Evolutionary conservation across 2,797 vertebrate genomes (phyloP), one percentile per base, ranked within the genome.

Genomic region (Eupleurogrammus muticus): DNA sequence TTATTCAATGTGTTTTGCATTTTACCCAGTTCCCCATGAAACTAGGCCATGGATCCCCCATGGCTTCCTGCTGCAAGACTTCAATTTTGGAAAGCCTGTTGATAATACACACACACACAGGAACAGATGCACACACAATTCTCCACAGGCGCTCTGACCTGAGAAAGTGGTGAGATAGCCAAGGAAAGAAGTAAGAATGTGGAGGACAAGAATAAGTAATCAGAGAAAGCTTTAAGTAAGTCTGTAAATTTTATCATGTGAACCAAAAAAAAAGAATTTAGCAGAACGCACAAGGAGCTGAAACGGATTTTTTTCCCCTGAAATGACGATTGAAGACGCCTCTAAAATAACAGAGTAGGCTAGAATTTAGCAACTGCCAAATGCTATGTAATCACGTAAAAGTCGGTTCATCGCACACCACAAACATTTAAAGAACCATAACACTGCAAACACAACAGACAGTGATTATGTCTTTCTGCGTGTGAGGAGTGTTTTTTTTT

Each of bases 11-110:
- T 87, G 83, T 81, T 87, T 79, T 60, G 10, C 36, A 71, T 87
- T 87, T 83, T 40, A 57, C 10, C 7, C 52, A 49, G 68, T 70
- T 87, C 82, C 71, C 57, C 66, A 66, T 77, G 71, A 88, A 85
- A 87, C 19, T 61, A 56, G 75, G 73, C 35, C 75, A 69, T 61
- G 66, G 74, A 85, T 88, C 79, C 79, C 84, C 53, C 48, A 13
- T 0, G 13, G 79, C 64, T 74, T 84, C 69, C 78, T 76, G 69
- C 80, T 86, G 79, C 64, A 74, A 79, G 67, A 64, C 54, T 73
- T 71, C 48, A 76, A 28, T 21, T 69, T 77, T 70, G 61, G 61
- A 72, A 66, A 68, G 54, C 36, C 38, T 66, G 50, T 54, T 77
- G 67, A 76, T 17, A 63, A 47, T 19, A 23, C 20, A 48, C 53